Evolutionary conservation across 2,888 invertebrate genomes (phyloP).

Genomic region (Scrobipalpa costella): DNA sequence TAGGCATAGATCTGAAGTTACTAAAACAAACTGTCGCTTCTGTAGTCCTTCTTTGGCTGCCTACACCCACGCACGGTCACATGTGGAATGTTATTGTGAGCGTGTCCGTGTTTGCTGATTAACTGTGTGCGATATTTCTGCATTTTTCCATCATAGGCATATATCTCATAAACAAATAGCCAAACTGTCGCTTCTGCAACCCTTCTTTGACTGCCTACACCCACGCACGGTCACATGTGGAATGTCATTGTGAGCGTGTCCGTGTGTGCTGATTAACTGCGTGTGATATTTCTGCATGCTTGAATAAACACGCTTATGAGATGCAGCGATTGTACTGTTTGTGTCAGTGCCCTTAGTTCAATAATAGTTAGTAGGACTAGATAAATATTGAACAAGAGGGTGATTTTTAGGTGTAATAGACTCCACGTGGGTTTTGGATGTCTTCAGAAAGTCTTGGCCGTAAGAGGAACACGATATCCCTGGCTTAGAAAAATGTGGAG

Average conservation of each 20-base stretch:
- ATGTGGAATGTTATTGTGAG: slow-evolving; percentile 28
- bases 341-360: slow-evolving; percentile 4
- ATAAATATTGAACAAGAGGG: too few relatives aligned
- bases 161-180: too few relatives aligned
- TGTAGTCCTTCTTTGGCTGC: background rate
- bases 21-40: background rate
- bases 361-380: background rate
- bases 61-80: slow-evolving; percentile 3
- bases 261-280: slow-evolving; percentile 18
- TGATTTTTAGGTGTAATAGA: too few relatives aligned
- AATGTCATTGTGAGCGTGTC: slow-evolving; percentile 29
- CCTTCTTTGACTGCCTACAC: background rate
- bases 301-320: slow-evolving; percentile 10
- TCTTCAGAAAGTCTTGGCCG: too few relatives aligned
- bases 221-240: slow-evolving; percentile 29
- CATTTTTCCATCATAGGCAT: background rate
- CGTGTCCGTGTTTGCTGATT: slow-evolving; percentile 1
- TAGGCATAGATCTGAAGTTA: too few relatives aligned
- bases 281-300: slow-evolving; percentile 19
- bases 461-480: too few relatives aligned
- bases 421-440: too few relatives aligned
- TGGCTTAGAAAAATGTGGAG: too few relatives aligned
- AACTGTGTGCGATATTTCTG: slow-evolving; percentile 12
- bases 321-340: slow-evolving; percentile 6
- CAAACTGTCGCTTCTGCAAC: background rate